phyloP scores from a whole-genome alignment of 2,113 vertebrate genomes.

The Neomonachus schauinslandi region DNA sequence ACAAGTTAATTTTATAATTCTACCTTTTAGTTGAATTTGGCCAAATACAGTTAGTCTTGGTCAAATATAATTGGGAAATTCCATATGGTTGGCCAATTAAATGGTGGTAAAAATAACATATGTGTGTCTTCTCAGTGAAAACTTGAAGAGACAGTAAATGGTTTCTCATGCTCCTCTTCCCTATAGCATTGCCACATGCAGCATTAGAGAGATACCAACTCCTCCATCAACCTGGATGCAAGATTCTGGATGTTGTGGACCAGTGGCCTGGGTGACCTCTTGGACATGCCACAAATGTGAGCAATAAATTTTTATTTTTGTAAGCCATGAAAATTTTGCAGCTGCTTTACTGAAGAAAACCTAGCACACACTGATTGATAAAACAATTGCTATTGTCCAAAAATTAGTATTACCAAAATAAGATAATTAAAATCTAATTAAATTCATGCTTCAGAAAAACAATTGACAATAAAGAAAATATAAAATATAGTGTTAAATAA shows the following conservation, averaged over 20 bases:
- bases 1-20: background rate
- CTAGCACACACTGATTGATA: background rate
- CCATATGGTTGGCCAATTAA: no score
- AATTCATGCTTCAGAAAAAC: background rate
- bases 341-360: background rate
- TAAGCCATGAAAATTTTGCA: background rate
- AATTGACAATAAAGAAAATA: background rate
- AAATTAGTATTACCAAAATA: background rate
- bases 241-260: background rate
- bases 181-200: background rate
- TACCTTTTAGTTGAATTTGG: background rate
- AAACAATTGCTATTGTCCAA: background rate
- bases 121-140: background rate
- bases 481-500: background rate
- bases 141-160: background rate
- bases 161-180: background rate
- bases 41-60: background rate
- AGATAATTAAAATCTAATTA: background rate
- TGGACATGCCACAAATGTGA: background rate
- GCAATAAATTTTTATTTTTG: background rate
- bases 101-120: background rate
- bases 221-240: background rate
- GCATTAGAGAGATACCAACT: background rate
- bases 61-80: background rate
- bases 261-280: background rate